Conservation (phyloP, 2,113 vertebrate genomes). For the Spilogale gracilis region DNA sequence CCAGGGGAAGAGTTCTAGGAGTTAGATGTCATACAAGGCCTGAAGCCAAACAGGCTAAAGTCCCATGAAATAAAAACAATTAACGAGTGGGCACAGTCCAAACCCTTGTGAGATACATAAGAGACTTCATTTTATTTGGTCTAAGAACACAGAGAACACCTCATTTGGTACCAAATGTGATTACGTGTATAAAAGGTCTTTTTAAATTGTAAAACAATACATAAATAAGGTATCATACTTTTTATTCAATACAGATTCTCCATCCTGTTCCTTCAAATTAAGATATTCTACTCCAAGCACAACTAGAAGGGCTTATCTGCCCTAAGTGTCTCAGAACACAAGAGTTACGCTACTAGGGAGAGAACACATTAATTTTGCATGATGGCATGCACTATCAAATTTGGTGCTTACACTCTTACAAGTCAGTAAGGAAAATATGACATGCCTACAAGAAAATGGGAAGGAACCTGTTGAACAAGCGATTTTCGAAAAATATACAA, state of each 20-base stretch:
- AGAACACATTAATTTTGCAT: background rate
- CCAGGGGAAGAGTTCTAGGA: background rate
- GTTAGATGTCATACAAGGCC: background rate
- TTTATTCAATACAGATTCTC: background rate
- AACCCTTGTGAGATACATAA: background rate
- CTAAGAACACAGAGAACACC: conserved; percentile 31
- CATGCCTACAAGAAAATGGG: background rate
- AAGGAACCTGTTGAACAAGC: background rate
- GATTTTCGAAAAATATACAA: conserved; percentile 29
- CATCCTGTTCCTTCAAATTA: conserved; percentile 3
- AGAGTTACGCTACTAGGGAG: background rate
- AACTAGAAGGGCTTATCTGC: background rate
- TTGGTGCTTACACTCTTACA: background rate
- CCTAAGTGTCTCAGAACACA: conserved; percentile 25
- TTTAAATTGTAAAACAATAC: conserved; percentile 35
- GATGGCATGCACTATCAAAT: background rate
- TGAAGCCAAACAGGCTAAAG: background rate
- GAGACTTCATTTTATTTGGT: background rate
- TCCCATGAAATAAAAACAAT: conserved; percentile 21
- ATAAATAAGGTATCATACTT: background rate
- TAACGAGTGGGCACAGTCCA: background rate
- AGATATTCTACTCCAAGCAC: background rate
- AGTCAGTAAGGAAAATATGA: conserved; percentile 25
- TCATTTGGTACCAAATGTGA: conserved; percentile 24
- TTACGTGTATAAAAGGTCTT: background rate